Evolutionary conservation across 1,140 invertebrate species (phyloP).

Genomic region (Drosophila cardini): DNA sequence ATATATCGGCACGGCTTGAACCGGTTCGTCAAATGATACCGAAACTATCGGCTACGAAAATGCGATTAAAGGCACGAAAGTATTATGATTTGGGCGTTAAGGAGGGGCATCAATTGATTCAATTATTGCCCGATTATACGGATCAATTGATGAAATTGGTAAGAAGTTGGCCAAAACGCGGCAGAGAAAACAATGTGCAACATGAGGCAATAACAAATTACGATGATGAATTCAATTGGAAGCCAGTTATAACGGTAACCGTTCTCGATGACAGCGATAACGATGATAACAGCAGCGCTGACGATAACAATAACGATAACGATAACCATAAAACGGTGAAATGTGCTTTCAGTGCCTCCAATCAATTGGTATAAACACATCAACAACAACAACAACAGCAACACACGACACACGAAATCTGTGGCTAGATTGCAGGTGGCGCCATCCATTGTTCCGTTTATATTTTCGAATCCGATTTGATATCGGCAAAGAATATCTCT

Average conservation of each 20-base stretch:
- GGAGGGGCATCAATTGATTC: conserved; percentile 22
- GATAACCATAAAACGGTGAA: background rate
- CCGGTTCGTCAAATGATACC: background rate
- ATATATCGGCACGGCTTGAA: conserved; percentile 3
- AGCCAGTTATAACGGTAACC: conserved; percentile 4
- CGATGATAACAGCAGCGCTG: background rate
- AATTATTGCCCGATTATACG: conserved; percentile 20
- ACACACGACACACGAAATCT: background rate
- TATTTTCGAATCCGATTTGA: no score
- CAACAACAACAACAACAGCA: background rate
- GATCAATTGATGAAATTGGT: background rate
- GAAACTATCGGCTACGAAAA: background rate
- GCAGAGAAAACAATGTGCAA: background rate
- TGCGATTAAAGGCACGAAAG: background rate
- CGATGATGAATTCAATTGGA: background rate
- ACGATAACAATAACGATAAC: background rate
- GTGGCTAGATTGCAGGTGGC: no score
- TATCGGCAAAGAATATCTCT: no score
- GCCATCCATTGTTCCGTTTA: no score
- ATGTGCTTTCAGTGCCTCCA: background rate
- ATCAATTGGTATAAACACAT: no score
- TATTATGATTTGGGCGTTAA: conserved; percentile 38
- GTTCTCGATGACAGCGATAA: background rate
- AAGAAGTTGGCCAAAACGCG: conserved; percentile 5
- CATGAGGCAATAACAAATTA: background rate